Conservation (phyloP, 2,797 vertebrate genomes). For the Allobates femoralis region DNA sequence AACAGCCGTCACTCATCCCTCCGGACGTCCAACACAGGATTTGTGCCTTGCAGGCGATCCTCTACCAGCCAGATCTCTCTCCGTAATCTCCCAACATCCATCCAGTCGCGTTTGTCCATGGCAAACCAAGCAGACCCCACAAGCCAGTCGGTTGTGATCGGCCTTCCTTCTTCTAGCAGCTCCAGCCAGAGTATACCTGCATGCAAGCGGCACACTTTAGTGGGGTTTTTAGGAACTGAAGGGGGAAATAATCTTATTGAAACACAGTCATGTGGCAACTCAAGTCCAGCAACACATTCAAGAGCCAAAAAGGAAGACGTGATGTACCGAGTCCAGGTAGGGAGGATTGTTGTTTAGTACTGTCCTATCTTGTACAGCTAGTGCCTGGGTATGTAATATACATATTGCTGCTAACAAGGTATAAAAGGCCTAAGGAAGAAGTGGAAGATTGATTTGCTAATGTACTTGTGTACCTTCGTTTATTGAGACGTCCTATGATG, state of each 20-base stretch:
- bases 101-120: constrained; percentile 90
- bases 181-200: constrained; percentile 97
- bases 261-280: constrained; percentile 73
- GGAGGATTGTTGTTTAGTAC: constrained; percentile 21
- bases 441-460: too few species aligned
- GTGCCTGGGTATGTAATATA: neutral
- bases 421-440: too few species aligned
- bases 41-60: constrained; percentile 94
- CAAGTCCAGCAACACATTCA: constrained; percentile 79
- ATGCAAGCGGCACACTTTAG: constrained; percentile 92
- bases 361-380: neutral
- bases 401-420: too few species aligned
- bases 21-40: constrained; percentile 89
- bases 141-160: constrained; percentile 74
- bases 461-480: too few species aligned
- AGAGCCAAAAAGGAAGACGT: constrained; percentile 92
- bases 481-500: too few species aligned
- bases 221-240: constrained; percentile 91
- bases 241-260: constrained; percentile 75
- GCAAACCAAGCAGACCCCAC: constrained; percentile 81
- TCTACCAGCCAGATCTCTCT: constrained; percentile 97
- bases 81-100: constrained; percentile 90
- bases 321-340: constrained; percentile 96
- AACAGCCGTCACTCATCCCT: constrained; percentile 94
- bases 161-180: constrained; percentile 87